phyloP scores from a whole-genome alignment of 1,140 invertebrate genomes.

The Ceratosolen solmsi region DNA sequence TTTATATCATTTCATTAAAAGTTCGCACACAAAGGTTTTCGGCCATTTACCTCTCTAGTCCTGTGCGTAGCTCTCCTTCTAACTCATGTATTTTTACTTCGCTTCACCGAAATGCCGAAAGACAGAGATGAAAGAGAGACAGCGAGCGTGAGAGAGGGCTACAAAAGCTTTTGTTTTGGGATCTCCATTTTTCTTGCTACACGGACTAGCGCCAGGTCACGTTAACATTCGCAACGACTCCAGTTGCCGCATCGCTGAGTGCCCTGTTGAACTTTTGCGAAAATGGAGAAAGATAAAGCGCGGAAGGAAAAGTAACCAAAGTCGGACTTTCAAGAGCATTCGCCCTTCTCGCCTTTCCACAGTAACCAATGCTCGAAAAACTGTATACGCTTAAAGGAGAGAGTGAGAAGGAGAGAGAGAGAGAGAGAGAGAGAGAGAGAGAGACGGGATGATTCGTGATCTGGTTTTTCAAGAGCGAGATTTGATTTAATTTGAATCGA shows the following conservation, averaged over 20 bases:
- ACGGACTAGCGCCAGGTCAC: conserved; percentile 21
- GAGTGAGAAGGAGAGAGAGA: not conserved
- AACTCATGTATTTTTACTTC: conserved; percentile 21
- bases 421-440: not conserved
- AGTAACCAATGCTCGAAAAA: not conserved
- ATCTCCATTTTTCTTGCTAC: conserved; percentile 43
- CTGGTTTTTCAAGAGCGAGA: conserved; percentile 43
- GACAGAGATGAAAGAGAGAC: conserved; percentile 1
- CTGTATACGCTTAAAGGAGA: not conserved
- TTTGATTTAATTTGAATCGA: conserved; percentile 41
- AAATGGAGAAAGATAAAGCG: not conserved
- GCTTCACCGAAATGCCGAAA: not conserved
- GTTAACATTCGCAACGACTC: conserved; percentile 35
- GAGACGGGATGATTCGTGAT: conserved; percentile 42
- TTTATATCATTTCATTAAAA: conserved; percentile 62
- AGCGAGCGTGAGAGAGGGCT: not conserved
- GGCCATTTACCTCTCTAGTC: conserved; percentile 57
- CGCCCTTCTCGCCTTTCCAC: not conserved
- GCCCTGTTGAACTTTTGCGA: conserved; percentile 36
- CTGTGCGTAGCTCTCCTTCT: not conserved
- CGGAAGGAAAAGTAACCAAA: conserved; percentile 25
- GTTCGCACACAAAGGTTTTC: conserved; percentile 56
- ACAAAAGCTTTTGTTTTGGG: conserved; percentile 47
- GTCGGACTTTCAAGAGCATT: conserved; percentile 31
- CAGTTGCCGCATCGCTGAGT: conserved; percentile 34